A percentile compares a stretch with the other conserved stretches of the same genome.
These are phyloP conservation scores for Macrosteles quadrilineatus DNA, from an alignment of 1,140 invertebrate genomes.

Conservation along the genomic window DNA sequence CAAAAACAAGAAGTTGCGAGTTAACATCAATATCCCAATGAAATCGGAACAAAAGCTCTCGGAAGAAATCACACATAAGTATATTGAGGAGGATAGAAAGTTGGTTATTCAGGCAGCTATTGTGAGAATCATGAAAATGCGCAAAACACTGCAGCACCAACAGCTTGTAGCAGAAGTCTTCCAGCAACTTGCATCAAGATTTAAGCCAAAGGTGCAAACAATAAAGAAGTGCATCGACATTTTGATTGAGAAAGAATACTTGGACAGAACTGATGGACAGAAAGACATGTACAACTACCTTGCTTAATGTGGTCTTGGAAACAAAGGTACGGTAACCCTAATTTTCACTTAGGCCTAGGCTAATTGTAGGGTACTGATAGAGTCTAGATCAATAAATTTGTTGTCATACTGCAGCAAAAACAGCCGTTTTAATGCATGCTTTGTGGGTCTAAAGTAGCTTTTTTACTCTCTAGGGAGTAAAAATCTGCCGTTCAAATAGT, in stretches of 20 bases:
- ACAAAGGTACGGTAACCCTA: too few relatives aligned
- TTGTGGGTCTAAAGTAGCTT: too few relatives aligned
- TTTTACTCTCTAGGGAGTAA: too few relatives aligned
- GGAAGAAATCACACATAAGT: conserved; percentile 96
- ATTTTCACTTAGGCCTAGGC: too few relatives aligned
- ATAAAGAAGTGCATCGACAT: conserved; percentile 99
- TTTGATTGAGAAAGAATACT: conserved; percentile 98
- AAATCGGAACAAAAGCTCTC: conserved; percentile 96
- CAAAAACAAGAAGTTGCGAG: conserved; percentile 96
- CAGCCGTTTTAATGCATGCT: too few relatives aligned
- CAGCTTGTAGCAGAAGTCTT: conserved; percentile 95
- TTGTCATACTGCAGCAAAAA: too few relatives aligned
- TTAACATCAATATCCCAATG: conserved; percentile 98
- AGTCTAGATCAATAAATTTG: too few relatives aligned
- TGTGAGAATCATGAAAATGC: conserved; percentile 99
- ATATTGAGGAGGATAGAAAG: conserved; percentile 98
- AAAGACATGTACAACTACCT: conserved; percentile 96
- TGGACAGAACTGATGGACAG: conserved; percentile 94
- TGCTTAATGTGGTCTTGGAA: too few relatives aligned
- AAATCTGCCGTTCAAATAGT: too few relatives aligned
- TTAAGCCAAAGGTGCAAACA: conserved; percentile 96
- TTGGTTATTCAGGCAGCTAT: conserved; percentile 97
- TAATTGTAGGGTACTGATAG: too few relatives aligned
- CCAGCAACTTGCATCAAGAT: conserved; percentile 90
- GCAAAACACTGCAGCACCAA: conserved; percentile 94